Base-by-base conservation (phyloP, 1,140 invertebrate species). In the Mizuhopecten yessoensis region DNA sequence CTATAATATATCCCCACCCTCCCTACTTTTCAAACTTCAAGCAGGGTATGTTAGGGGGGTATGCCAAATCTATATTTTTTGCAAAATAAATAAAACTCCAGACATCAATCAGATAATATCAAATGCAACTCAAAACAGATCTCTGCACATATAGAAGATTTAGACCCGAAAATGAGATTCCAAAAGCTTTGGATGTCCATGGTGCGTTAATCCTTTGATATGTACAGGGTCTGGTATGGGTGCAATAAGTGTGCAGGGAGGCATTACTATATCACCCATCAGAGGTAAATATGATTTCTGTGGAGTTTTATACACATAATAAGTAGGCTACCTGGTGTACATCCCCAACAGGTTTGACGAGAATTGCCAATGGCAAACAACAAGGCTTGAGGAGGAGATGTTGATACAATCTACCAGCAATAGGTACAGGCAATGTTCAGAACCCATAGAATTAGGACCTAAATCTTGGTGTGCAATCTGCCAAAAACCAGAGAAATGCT, bases 341-440 rank as follows among this genome's bases (percentile, higher is more conserved):
- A 57, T n/a, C n/a, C n/a, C n/a, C 45, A 57, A 23, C 45, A 75
- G 57, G 57, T 75, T 75, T 75, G 57, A 75, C 1, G 57, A 75
- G 57, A 75, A 75, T 75, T 75, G 57, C 57, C 57, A 75, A 75
- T 75, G 57, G 57, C 57, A 75, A 75, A 75, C 23, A n/a, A 75
- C 57, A 75, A 75, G 57, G n/a, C 57, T 75, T 29, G 57, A 29
- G 57, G n/a, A n/a, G n/a, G n/a, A n/a, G 57, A 75, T 75, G 57
- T 75, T 75, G 57, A 75, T 75, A n/a, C 0, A 29, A 75, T 75
- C 57, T 75, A 75, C 57, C 57, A 29, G 57, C 23, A 75, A 75
- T 75, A n/a, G 2, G 57, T 75, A 75, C 57, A 75, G 57, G 57
- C 57, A 75, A n/a, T 75, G 57, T 75, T 75, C 57, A 75, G 57